A percentile compares a stretch with the other conserved stretches of the same genome.
These are phyloP conservation scores for Theonella swinhoei DNA, from an alignment of 37 sponge, comb jelly and placozoan genomes.

Conservation along the genomic window DNA sequence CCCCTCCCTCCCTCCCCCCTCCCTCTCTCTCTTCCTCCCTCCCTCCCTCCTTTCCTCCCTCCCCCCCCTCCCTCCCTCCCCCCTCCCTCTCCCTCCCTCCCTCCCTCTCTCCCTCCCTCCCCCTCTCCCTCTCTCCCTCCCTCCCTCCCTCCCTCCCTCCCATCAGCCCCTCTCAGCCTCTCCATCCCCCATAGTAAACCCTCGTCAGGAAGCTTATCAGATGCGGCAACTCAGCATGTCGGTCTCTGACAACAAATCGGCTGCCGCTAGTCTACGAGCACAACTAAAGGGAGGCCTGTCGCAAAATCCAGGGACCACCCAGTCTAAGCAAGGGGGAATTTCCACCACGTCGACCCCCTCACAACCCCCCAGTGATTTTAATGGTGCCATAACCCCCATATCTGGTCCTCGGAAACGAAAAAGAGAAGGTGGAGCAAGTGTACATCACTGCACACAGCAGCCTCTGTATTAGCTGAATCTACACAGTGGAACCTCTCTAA, in stretches of 20 bases:
- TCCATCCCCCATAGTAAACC: slow-evolving; percentile 36
- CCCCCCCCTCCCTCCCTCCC: not conserved
- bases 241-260: slow-evolving; percentile 51
- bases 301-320: too few species aligned
- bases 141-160: not conserved
- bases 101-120: not conserved
- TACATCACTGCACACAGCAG: too few species aligned
- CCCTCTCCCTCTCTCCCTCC: not conserved
- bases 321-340: not conserved
- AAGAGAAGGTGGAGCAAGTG: not conserved
- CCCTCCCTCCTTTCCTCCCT: not conserved
- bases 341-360: not conserved
- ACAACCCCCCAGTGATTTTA: not conserved
- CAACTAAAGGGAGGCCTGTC: slow-evolving; percentile 20
- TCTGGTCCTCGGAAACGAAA: not conserved
- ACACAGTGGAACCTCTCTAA: too few species aligned
- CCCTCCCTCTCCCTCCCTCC: not conserved
- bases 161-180: slow-evolving; percentile 8
- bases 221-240: slow-evolving; percentile 50
- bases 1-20: not conserved
- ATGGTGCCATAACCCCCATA: not conserved
- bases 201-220: slow-evolving; percentile 76
- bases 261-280: slow-evolving; percentile 50
- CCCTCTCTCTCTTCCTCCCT: not conserved
- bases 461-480: too few species aligned